phyloP scores from a whole-genome alignment of 2,888 invertebrate genomes.

The Drosophila setosimentum region DNA sequence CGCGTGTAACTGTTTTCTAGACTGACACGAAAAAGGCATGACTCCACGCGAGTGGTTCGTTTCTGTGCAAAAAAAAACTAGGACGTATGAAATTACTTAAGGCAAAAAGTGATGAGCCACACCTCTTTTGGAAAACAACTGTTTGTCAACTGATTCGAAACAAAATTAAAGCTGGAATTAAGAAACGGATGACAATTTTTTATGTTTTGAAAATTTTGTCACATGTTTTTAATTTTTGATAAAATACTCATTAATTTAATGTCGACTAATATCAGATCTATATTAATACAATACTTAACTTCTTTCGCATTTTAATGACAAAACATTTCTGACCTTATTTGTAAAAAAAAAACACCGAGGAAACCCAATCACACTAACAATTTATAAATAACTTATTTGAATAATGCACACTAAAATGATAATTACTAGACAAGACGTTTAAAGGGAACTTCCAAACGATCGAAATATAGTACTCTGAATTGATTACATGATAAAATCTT shows the following conservation, averaged over 20 bases:
- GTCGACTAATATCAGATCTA: neutral
- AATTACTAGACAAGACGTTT: neutral
- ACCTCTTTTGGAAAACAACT: neutral
- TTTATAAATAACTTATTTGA: neutral
- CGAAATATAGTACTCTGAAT: neutral
- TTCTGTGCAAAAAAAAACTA: neutral
- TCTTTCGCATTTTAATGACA: neutral
- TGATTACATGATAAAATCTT: neutral
- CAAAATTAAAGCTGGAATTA: neutral
- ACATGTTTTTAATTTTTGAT: neutral
- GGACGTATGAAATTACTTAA: neutral
- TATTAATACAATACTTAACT: no score
- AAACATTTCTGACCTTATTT: neutral
- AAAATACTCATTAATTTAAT: neutral
- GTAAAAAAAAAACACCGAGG: neutral
- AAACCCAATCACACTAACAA: neutral
- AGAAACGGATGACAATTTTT: neutral
- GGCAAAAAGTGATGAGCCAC: neutral
- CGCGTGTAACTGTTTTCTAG: neutral
- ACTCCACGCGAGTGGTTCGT: neutral
- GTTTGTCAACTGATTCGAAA: neutral
- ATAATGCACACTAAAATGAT: neutral
- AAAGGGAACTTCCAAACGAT: neutral
- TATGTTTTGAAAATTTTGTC: neutral
- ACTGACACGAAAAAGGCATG: conserved; percentile 19